Conservation (phyloP, 1,140 invertebrate genomes). For the Bombus difficillimus region DNA sequence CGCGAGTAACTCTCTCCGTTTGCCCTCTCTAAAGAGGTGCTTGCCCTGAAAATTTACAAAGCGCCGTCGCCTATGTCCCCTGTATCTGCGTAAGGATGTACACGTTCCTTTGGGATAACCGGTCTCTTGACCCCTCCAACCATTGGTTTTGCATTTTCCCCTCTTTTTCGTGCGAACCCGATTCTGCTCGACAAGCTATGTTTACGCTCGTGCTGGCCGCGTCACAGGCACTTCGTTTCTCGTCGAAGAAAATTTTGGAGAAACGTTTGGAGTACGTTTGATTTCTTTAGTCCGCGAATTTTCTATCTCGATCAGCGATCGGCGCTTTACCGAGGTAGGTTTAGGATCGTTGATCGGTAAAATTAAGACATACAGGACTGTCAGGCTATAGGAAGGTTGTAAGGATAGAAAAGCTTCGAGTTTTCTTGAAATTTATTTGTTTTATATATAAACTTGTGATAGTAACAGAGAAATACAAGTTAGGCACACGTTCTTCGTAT, state of each 20-base stretch:
- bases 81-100: constrained; percentile 40
- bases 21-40: constrained; percentile 37
- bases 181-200: neutral
- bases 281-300: neutral
- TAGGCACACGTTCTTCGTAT: no score
- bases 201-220: constrained; percentile 2
- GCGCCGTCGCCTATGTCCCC: constrained; percentile 27
- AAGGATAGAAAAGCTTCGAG: no score
- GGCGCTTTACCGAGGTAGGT: neutral
- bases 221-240: neutral
- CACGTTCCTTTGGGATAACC: constrained; percentile 7
- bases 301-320: neutral
- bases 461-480: no score
- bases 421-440: no score
- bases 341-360: neutral
- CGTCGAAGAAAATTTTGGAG: neutral
- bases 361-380: neutral
- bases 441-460: no score
- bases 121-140: neutral
- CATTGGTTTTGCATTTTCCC: neutral
- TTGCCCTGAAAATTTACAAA: constrained; percentile 63
- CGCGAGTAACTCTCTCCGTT: neutral
- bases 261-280: neutral
- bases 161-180: constrained; percentile 19
- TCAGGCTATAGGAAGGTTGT: no score